Base-by-base conservation (phyloP, 1,140 invertebrate genomes). In the Heterodera carotae region DNA sequence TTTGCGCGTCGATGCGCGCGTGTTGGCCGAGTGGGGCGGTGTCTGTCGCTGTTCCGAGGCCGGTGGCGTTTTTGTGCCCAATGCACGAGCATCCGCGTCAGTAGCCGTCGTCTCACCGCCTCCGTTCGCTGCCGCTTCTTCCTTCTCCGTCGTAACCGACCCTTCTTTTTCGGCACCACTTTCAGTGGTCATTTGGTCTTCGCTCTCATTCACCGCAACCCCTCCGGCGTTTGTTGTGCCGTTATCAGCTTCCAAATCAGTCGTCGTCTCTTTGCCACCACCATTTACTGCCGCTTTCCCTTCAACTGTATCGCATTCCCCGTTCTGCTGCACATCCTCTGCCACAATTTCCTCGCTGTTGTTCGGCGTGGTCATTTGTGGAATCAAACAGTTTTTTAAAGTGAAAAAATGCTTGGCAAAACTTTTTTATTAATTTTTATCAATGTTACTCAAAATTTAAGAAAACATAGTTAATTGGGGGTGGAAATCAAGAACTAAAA, bases 1-100 rank as follows among this genome's bases (percentile, higher is more conserved):
- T 33, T 73, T 73, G 36, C 71, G 25, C 8, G 53, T 15, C 36
- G 71, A 62, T 10, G 62, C 71, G 5, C 71, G 71, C 3, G 25
- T 73, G 48, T 73, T 56, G 1, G 71, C 29, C 10, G 53, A 56
- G 27, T 33, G 53, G 6, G 62, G 71, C 39, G 62, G 25, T 1
- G n/a, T 18, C 64, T 69, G 33, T 1, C 29, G 68, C 39, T 8
- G 53, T 29, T 59, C 22, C 31, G 29, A 25, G 22, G 27, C 56
- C n/a, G 56, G 53, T 15, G 25, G 71, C 2, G 31, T 36, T 29
- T 73, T 29, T 73, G 56, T 48, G n/a, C 53, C 31, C 5, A 27
- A 25, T 56, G 29, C 53, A 18, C 48, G 12, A 18, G 12, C 48
- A 2, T 43, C 39, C 2, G 6, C 39, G 12, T 8, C 18, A 12